Base-by-base conservation (phyloP, 2,888 invertebrate genomes). In the Octodonta nipae region DNA sequence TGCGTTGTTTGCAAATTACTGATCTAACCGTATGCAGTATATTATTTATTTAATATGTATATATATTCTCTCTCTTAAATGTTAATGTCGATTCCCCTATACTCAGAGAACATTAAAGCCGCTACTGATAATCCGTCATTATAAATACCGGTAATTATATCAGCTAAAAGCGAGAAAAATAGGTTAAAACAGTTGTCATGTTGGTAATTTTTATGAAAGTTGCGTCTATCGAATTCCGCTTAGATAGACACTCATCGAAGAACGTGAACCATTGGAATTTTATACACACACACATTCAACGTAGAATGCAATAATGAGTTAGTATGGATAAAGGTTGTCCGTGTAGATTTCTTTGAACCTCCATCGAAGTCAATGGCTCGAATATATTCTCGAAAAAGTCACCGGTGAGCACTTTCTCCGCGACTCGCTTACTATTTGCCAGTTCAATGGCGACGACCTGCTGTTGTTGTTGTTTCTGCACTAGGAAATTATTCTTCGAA, bases 371-470 rank as follows among this genome's bases (percentile, higher is more conserved):
- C 55, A 54, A 52, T 55, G 55, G 44, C 50, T 49, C 26, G 26
- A 28, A 54, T 51, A 54, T 50, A 51, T 59, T 57, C 56, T 57
- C 55, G 56, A 57, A 58, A 56, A 56, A 42, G 52, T 46, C 47
- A 22, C 25, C 24, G 28, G 6, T 20, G 47, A 49, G 46, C 51
- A 58, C 59, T 59, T 59, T 59, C 58, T 58, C 59, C 50, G n/a
- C 32, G 15, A 32, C 32, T 28, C 11, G 26, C 10, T 22, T 22
- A 11, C 11, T 22, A 11, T 22, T 22, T 22, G 22, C 22, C 22
- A 22, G 26, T 26, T 26, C 26, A 26, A 26, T 26, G 26, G 26
- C 26, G 26, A 11, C 26, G 26, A 26, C 26, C 26, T 26, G 26
- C 3, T 11, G n/a, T n/a, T n/a, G n/a, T 22, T 11, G 22, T 22